phyloP scores from a whole-genome alignment of 2,113 vertebrate genomes.

The Circaetus cinerascens region DNA sequence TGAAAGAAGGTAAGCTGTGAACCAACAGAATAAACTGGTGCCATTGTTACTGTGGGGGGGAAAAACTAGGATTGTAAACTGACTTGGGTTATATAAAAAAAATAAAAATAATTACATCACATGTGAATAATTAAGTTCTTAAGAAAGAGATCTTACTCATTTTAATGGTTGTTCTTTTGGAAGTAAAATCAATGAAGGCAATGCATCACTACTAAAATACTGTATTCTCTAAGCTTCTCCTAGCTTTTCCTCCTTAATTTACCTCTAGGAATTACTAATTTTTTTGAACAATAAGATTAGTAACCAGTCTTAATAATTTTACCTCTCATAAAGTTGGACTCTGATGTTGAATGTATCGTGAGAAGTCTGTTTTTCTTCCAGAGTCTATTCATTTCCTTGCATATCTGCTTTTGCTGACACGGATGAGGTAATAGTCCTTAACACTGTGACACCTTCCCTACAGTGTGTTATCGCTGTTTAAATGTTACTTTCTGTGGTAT shows the following conservation, averaged over 20 bases:
- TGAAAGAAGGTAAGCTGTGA: conserved; percentile 71
- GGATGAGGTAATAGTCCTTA: conserved; percentile 76
- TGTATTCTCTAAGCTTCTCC: not conserved
- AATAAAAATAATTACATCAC: fast-evolving
- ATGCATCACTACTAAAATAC: not conserved
- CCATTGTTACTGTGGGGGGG: no score
- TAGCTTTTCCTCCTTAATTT: not conserved
- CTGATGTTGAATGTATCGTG: not conserved
- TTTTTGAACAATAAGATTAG: not conserved
- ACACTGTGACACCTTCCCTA: not conserved
- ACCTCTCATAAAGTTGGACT: not conserved
- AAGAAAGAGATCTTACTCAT: not conserved
- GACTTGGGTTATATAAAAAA: not conserved
- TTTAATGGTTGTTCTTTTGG: not conserved
- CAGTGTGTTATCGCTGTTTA: not conserved
- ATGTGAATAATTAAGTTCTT: not conserved
- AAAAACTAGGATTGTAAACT: not conserved
- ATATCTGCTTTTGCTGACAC: conserved; percentile 78
- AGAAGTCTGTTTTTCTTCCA: conserved; percentile 63
- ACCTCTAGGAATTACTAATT: not conserved
- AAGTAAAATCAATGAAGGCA: not conserved
- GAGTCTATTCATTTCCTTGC: conserved; percentile 88
- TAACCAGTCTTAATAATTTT: not conserved
- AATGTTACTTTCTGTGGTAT: not conserved
- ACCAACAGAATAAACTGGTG: not conserved